These are phyloP conservation scores for Syngnathoides biaculeatus DNA, from an alignment of 2,113 vertebrate genomes.

Conservation along the genomic window DNA sequence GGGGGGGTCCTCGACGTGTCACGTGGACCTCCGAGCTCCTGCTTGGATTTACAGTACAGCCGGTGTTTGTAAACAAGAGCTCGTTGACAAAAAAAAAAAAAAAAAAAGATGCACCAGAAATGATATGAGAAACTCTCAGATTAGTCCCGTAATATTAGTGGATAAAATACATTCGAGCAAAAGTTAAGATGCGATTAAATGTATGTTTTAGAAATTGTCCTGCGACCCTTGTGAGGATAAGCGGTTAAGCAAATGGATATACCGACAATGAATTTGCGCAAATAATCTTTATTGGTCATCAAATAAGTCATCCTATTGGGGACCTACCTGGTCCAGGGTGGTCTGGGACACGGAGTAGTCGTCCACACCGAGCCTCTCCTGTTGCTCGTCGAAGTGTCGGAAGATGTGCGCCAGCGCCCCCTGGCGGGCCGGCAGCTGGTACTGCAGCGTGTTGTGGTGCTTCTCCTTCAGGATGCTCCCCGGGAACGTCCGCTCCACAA, in stretches of 20 bases:
- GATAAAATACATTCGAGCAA: too few species aligned
- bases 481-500: slow-evolving; percentile 82
- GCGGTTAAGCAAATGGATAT: too few species aligned
- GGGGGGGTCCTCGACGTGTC: slow-evolving; percentile 31
- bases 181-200: too few species aligned
- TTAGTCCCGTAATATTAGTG: too few species aligned
- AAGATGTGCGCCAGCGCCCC: slow-evolving; percentile 90
- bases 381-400: slow-evolving; percentile 84
- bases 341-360: slow-evolving; percentile 99
- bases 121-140: too few species aligned
- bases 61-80: neutral
- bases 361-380: slow-evolving; percentile 83
- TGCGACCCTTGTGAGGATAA: too few species aligned
- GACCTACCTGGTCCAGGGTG: slow-evolving; percentile 91
- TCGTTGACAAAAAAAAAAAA: neutral
- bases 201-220: too few species aligned
- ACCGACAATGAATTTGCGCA: too few species aligned
- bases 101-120: too few species aligned
- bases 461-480: slow-evolving; percentile 91
- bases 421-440: slow-evolving; percentile 81
- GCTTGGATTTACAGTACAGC: slow-evolving; percentile 38
- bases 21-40: slow-evolving; percentile 35
- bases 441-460: slow-evolving; percentile 93
- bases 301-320: too few species aligned
- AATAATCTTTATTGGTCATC: too few species aligned